These are phyloP conservation scores for Didymodactylos carnosus DNA, from an alignment of 2,888 invertebrate genomes.

Conservation along the genomic window DNA sequence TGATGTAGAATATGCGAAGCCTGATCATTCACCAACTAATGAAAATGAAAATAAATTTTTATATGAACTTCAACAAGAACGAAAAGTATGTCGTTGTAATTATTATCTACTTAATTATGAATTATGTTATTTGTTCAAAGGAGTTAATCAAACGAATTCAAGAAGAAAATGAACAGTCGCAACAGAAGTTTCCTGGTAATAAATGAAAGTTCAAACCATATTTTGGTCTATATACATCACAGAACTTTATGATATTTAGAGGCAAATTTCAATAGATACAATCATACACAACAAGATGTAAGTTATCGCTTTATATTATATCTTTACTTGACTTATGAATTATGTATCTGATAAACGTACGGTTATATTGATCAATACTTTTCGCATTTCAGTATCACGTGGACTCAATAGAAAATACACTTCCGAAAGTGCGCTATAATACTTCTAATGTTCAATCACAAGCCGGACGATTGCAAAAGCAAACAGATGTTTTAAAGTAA, in stretches of 20 bases:
- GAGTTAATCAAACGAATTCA: not conserved
- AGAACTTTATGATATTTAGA: too few species aligned
- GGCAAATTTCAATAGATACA: too few species aligned
- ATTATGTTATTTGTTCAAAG: not conserved
- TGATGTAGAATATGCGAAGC: constrained; percentile 28
- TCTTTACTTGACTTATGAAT: too few species aligned
- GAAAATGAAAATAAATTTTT: constrained; percentile 28
- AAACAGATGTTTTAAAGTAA: constrained; percentile 31
- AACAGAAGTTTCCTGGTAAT: not conserved
- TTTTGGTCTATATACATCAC: too few species aligned
- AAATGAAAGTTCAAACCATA: not conserved
- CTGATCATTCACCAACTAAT: constrained; percentile 18
- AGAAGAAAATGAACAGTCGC: not conserved
- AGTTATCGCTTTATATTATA: too few species aligned
- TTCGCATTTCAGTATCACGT: not conserved
- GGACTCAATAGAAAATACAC: not conserved
- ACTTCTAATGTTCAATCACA: constrained; percentile 24
- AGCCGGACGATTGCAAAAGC: constrained; percentile 26
- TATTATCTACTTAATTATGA: not conserved
- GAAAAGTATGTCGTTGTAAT: not conserved
- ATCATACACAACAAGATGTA: too few species aligned
- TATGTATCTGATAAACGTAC: too few species aligned
- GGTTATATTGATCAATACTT: too few species aligned
- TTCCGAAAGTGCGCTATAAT: not conserved
- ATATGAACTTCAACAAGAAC: constrained; percentile 17